Evolutionary conservation across 2,113 vertebrate genomes (phyloP).

Genomic region (Lepus europaeus): DNA sequence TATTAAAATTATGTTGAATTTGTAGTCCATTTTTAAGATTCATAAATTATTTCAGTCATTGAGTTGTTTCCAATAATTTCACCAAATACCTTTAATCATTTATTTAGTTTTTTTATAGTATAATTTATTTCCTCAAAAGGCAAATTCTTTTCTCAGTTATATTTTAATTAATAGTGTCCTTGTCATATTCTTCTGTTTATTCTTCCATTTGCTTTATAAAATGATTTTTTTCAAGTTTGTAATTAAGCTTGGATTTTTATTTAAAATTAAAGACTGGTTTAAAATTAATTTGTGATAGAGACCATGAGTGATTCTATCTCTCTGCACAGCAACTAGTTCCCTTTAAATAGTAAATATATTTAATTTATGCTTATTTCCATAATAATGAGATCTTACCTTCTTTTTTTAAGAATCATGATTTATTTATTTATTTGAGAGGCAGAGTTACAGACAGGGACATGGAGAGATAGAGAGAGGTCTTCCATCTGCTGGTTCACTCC

Average conservation of each 20-base stretch:
- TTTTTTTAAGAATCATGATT: too few species aligned
- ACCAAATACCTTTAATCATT: not conserved
- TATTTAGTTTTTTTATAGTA: not conserved
- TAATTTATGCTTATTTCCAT: not conserved
- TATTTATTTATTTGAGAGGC: too few species aligned
- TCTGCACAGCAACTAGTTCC: not conserved
- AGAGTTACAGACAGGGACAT: too few species aligned
- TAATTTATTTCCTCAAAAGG: not conserved
- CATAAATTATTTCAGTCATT: not conserved
- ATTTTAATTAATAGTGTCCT: not conserved
- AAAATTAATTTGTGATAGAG: not conserved
- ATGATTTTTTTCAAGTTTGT: not conserved
- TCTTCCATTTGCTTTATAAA: not conserved
- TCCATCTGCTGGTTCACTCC: too few species aligned
- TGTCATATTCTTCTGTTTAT: not conserved
- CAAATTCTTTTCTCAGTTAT: not conserved
- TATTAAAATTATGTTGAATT: not conserved
- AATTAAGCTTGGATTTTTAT: not conserved
- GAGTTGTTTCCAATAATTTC: not conserved
- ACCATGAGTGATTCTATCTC: not conserved
- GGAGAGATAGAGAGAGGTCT: too few species aligned
- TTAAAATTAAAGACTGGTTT: not conserved
- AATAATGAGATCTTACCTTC: not conserved
- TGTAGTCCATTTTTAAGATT: not conserved
- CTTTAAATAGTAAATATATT: not conserved